Evolutionary conservation across 2,113 vertebrate species (phyloP), one percentile per base, ranked within the genome.

Genomic region (Otus sunia): DNA sequence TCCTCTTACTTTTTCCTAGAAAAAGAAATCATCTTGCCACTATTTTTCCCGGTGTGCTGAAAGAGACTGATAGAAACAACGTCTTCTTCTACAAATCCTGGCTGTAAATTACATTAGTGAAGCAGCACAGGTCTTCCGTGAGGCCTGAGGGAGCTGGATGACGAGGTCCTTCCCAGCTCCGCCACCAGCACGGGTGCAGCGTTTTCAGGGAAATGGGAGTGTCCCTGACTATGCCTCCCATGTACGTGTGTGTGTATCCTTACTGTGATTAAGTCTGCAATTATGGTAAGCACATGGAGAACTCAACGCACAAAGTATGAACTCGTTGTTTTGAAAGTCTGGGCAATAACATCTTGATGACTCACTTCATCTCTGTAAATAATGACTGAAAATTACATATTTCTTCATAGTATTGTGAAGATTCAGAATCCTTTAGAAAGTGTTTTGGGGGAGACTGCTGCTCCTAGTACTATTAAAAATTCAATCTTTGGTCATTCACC

Each of bases 251-350:
- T 76, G 58, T 59, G 41, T 50, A 21, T 83, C 50, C 49, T 18
- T 59, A 26, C 67, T 66, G 69, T 86, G 79, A 96, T 86, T 55
- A 91, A 77, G 69, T 66, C 85, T 93, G 85, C 85, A 94, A 50
- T 94, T 94, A 83, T 67, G 80, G 80, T 87, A 89, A 96, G 62
- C 77, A 87, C 66, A 85, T 23, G 47, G 60, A 64, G 83, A 92
- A 91, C 90, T 91, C 66, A 64, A 55, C 23, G 37, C 81, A 75
- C 66, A 53, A 85, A 87, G 29, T 60, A 89, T 56, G 75, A 92
- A 88, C 88, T 69, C 8, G 21, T 64, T 60, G 66, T 96, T 96
- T 96, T 95, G 80, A 74, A 97, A 91, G 58, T 58, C 89, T 87
- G 81, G 58, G 62, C 84, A 94, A 52, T 52, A 92, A 79, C 32